Conservation (phyloP, 2,113 vertebrate genomes). For the Eptesicus fuscus region DNA sequence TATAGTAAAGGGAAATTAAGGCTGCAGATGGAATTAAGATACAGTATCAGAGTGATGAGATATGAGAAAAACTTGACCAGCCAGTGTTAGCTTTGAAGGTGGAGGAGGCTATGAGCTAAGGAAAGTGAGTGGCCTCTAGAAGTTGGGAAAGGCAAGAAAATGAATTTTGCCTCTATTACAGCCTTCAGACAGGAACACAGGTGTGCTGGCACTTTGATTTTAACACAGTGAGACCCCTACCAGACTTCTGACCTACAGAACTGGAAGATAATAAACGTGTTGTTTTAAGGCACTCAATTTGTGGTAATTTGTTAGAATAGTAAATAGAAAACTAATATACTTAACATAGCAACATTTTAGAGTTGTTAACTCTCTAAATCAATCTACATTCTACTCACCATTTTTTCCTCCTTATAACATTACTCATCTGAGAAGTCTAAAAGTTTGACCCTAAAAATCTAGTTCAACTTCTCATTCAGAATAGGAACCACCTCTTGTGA, state of each 20-base stretch:
- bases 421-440: not conserved
- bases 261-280: not conserved
- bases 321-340: conserved; percentile 30
- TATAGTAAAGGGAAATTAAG: conserved; percentile 20
- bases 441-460: not conserved
- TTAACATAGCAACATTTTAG: not conserved
- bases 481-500: not conserved
- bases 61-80: not conserved
- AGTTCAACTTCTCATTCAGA: not conserved
- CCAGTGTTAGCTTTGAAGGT: not conserved
- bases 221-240: not conserved
- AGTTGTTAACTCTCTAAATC: not conserved
- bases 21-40: not conserved
- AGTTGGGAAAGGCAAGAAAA: not conserved
- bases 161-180: not conserved
- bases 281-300: conserved; percentile 1
- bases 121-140: not conserved
- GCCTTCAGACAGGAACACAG: not conserved
- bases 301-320: not conserved
- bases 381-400: not conserved
- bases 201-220: not conserved
- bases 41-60: not conserved
- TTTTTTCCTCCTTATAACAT: not conserved
- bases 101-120: not conserved
- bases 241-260: not conserved